Conservation (phyloP, 2,888 invertebrate species). For the Nineta flava region DNA sequence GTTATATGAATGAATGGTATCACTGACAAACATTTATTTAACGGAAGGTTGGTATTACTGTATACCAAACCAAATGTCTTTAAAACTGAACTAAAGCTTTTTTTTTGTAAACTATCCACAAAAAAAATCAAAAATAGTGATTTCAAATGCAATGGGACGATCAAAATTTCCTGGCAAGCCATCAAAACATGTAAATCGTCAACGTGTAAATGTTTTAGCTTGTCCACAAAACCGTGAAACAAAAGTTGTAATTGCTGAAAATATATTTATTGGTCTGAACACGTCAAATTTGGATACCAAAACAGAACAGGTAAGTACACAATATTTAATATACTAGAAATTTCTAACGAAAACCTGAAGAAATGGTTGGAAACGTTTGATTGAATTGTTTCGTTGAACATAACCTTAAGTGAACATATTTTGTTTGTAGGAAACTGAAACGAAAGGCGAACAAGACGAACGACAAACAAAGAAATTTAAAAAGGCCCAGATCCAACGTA, state of each 20-base stretch:
- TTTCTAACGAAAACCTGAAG: no score
- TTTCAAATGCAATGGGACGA: slow-evolving; percentile 50
- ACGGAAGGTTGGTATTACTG: no score
- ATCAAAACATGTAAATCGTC: slow-evolving; percentile 72
- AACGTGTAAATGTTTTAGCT: slow-evolving; percentile 66
- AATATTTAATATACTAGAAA: no score
- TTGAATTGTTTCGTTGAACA: no score
- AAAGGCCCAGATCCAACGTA: slow-evolving; percentile 8
- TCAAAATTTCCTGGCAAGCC: slow-evolving; percentile 80
- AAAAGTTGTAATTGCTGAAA: slow-evolving; percentile 24
- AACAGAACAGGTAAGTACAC: slow-evolving; percentile 11
- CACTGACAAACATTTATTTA: no score
- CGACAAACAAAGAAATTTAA: no score
- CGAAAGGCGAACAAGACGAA: no score
- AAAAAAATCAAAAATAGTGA: background rate
- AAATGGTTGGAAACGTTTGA: no score
- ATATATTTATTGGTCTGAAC: slow-evolving; percentile 29
- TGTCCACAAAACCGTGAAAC: slow-evolving; percentile 23
- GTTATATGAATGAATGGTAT: no score
- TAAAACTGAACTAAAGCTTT: background rate
- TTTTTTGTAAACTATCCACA: background rate
- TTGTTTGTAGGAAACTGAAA: no score
- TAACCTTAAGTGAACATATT: no score
- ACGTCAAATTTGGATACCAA: background rate
- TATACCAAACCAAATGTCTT: background rate